A percentile compares a stretch with the other conserved stretches of the same genome.
Evolutionary conservation across 2,888 invertebrate genomes (phyloP).

Genomic region (Lysandra bellargus): DNA sequence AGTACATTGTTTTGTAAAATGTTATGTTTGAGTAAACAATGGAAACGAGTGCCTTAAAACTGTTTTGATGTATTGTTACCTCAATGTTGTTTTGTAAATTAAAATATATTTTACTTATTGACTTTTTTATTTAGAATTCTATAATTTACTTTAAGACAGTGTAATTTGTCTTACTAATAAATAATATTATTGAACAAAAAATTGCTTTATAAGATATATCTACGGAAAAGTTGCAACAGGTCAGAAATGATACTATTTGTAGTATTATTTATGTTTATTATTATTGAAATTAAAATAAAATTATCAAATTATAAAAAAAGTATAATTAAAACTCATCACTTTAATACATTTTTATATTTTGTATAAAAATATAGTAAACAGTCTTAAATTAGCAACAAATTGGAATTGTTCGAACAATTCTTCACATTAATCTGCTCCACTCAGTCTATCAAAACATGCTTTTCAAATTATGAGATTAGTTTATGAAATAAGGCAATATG

Average conservation of each 20-base stretch:
- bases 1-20: background rate
- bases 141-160: background rate
- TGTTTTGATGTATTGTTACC: constrained; percentile 58
- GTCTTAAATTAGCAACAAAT: constrained; percentile 2
- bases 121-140: background rate
- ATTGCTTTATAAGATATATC: background rate
- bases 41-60: constrained; percentile 50
- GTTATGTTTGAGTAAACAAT: background rate
- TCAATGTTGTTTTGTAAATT: constrained; percentile 50
- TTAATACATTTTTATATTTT: constrained; percentile 23
- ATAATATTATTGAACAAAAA: too few relatives aligned
- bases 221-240: background rate
- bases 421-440: background rate
- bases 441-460: background rate
- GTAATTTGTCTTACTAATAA: too few relatives aligned
- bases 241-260: background rate
- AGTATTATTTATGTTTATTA: constrained; percentile 16
- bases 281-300: constrained; percentile 30
- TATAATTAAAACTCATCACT: background rate
- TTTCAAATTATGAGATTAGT: background rate
- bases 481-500: too few relatives aligned
- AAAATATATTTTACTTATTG: background rate
- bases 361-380: constrained; percentile 25
- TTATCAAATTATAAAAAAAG: constrained; percentile 42
- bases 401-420: constrained; percentile 1